Evolutionary conservation across 2,113 vertebrate genomes (phyloP).

Genomic region (Dicerorhinus sumatrensis): DNA sequence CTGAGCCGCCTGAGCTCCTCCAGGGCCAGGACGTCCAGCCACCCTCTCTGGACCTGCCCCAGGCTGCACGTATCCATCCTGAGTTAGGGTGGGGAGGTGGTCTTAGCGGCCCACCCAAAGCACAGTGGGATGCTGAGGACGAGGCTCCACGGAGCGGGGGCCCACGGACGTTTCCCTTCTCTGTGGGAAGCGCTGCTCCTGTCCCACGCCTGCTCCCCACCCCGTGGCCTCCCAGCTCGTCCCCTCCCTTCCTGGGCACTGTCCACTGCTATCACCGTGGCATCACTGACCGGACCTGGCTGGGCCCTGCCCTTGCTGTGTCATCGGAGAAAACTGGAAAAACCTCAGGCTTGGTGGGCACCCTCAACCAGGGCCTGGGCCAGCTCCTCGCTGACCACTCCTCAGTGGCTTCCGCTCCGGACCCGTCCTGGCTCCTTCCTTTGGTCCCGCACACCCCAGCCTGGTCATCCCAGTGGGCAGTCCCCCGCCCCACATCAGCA

Average conservation of each 20-base stretch:
- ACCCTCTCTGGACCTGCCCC: neutral
- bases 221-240: neutral
- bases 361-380: neutral
- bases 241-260: neutral
- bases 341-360: neutral
- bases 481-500: neutral
- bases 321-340: constrained; percentile 11
- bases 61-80: neutral
- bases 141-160: neutral
- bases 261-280: neutral
- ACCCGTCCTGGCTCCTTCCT: neutral
- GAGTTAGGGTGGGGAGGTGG: neutral
- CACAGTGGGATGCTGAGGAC: neutral
- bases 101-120: neutral
- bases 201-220: neutral
- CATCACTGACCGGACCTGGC: neutral
- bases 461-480: neutral
- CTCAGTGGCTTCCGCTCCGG: neutral
- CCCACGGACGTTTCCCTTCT: neutral
- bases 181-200: neutral
- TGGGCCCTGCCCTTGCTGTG: neutral
- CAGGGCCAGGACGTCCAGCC: neutral
- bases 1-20: neutral
- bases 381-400: neutral
- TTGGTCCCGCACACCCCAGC: neutral